Evolutionary conservation across 2,888 invertebrate genomes (phyloP), one percentile per base, ranked within the genome.

Genomic region (Philaethria dido): DNA sequence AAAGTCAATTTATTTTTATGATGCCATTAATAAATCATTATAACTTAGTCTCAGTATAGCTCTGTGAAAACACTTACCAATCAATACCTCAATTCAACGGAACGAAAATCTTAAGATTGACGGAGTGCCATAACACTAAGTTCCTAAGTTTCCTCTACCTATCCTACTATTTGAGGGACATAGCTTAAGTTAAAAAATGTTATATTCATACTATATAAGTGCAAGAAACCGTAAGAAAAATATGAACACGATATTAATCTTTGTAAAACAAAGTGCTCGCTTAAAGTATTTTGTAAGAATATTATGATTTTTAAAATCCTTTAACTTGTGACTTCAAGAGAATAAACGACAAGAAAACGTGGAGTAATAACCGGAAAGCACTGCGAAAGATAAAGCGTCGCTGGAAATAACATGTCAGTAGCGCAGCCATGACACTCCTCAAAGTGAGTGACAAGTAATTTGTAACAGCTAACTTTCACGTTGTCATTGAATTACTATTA

Each of bases 401-500:
- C 39, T 33, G 66, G 62, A 63, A 63, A 55, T 66, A 69, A 63
- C 69, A 60, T 25, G 64, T 42, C 64, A 65, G 59, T 42, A 33
- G 33, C 52, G 54, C 9, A 1, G 59, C 29, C 64, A 52, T 33
- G 59, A 60, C 64, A 52, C 50, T 60, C n/a, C 48, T 60, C 33
- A 65, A n/a, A 59, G 18, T 59, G 50, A 59, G 5, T 64, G 59
- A 64, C 59, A 50, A 64, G 50, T 50, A 50, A 64, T 64, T 59
- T 59, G 59, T 48, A 50, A 8, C 59, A 18, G 57, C 59, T 22
- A 42, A 44, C 14, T 48, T 59, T 42, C 33, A 59, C 13, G 45
- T 45, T 45, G 11, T 45, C 29, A 60, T 60, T 29, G 45, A 60
- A 60, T 44, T 45, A 16, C 16, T 60, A 55, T 55, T 36, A 6